Conservation (phyloP, 2,113 vertebrate species). For the Pongo pygmaeus region DNA sequence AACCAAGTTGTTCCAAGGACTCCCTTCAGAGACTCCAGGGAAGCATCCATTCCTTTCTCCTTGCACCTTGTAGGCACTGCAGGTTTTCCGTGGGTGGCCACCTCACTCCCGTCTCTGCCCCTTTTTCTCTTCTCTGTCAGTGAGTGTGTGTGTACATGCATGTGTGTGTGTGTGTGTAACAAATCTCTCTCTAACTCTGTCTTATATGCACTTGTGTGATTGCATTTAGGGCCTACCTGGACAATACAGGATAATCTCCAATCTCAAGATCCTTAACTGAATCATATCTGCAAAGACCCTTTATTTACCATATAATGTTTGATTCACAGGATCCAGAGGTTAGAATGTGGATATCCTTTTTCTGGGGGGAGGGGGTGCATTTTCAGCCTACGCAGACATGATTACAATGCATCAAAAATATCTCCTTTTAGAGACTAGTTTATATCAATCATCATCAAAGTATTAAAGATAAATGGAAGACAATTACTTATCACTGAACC, state of each 20-base stretch:
- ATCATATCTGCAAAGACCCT: background rate
- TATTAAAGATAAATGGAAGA: background rate
- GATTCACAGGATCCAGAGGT: background rate
- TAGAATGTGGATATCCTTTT: background rate
- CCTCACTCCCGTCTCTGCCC: background rate
- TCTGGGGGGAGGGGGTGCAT: background rate
- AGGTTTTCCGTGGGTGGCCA: background rate
- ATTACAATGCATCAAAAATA: background rate
- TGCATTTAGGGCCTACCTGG: background rate
- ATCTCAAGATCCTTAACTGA: background rate
- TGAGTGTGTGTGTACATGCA: rapidly evolving
- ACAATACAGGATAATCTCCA: background rate
- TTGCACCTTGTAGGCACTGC: background rate
- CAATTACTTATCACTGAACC: background rate
- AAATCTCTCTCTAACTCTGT: background rate
- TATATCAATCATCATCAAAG: background rate
- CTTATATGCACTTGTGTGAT: background rate
- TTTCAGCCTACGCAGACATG: background rate
- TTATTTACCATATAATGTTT: background rate
- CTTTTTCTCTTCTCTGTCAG: background rate
- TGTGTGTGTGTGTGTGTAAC: background rate
- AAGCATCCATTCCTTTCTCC: background rate
- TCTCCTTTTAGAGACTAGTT: background rate
- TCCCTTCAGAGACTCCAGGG: background rate
- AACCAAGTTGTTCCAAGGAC: background rate